Evolutionary conservation across 2,888 invertebrate genomes (phyloP).

Genomic region (Eupithecia vulgata): DNA sequence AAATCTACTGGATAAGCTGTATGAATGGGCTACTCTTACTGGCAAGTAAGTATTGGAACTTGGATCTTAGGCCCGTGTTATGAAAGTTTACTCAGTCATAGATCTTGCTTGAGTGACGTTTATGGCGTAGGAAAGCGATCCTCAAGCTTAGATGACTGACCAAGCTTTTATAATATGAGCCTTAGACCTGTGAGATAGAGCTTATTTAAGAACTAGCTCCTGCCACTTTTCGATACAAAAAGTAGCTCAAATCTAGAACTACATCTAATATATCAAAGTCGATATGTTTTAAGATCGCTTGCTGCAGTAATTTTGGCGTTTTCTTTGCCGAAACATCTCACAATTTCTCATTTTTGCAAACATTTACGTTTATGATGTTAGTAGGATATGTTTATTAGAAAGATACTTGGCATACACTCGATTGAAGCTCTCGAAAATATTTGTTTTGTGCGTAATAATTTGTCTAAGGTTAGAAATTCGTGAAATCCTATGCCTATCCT

Average conservation of each 20-base stretch:
- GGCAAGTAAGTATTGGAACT: conserved; percentile 85
- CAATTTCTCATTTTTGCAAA: not conserved
- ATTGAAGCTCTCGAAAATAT: not conserved
- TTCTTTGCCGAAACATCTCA: not conserved
- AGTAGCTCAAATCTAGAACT: not conserved
- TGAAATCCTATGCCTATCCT: too few relatives aligned
- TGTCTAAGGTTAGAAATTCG: too few relatives aligned
- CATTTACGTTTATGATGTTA: not conserved
- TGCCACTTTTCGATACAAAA: not conserved
- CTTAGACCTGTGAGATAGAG: not conserved
- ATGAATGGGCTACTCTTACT: conserved; percentile 92
- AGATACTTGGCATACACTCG: not conserved
- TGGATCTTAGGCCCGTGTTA: not conserved
- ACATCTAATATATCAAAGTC: not conserved
- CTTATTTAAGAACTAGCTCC: not conserved
- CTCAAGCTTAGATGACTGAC: too few relatives aligned
- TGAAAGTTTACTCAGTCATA: too few relatives aligned
- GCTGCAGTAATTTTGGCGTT: not conserved
- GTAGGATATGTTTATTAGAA: not conserved
- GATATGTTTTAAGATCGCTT: not conserved
- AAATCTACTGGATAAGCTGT: conserved; percentile 93
- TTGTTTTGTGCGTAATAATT: too few relatives aligned
- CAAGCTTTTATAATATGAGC: too few relatives aligned
- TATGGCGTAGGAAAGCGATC: too few relatives aligned
- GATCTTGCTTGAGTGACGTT: too few relatives aligned